A percentile compares a stretch with the other conserved stretches of the same genome.
Evolutionary conservation across 2,888 invertebrate species (phyloP).

Genomic region (Amaurobius ferox): DNA sequence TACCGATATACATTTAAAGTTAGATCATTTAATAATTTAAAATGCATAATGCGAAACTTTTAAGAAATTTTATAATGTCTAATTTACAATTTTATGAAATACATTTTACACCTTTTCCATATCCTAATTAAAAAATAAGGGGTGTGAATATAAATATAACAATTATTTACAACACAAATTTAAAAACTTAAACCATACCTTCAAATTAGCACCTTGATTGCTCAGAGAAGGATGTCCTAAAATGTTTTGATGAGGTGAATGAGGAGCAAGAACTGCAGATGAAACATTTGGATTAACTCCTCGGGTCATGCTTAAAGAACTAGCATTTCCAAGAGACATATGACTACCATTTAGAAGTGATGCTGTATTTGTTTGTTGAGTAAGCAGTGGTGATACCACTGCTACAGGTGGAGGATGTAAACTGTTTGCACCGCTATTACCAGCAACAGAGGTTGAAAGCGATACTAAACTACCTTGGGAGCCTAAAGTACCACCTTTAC

Average conservation of each 20-base stretch:
- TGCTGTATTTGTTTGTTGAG: conserved; percentile 64
- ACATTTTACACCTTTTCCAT: too few relatives aligned
- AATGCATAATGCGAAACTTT: too few relatives aligned
- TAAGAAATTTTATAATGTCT: too few relatives aligned
- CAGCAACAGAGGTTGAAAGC: conserved; percentile 61
- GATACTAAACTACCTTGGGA: conserved; percentile 66
- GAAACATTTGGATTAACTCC: conserved; percentile 55
- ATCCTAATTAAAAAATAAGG: too few relatives aligned
- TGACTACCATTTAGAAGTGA: conserved; percentile 77
- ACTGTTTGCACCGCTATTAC: conserved; percentile 34
- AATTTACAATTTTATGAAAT: too few relatives aligned
- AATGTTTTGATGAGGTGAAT: conserved; percentile 73
- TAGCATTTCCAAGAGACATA: conserved; percentile 69
- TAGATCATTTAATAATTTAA: too few relatives aligned
- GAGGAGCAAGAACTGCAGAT: conserved; percentile 68
- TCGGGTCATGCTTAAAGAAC: conserved; percentile 55
- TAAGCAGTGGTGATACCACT: conserved; percentile 52
- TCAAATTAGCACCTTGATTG: conserved; percentile 72
- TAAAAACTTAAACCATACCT: conserved; percentile 53
- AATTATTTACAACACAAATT: too few relatives aligned
- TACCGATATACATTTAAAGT: too few relatives aligned
- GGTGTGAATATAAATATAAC: too few relatives aligned
- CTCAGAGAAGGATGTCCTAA: conserved; percentile 72
- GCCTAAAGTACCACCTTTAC: conserved; percentile 60
- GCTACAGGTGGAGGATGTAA: conserved; percentile 37